Percentiles rank a stretch among this genome's conserved stretches.
Evolutionary conservation across 2,113 vertebrate species (phyloP).

Genomic region (Dicaeum eximium): DNA sequence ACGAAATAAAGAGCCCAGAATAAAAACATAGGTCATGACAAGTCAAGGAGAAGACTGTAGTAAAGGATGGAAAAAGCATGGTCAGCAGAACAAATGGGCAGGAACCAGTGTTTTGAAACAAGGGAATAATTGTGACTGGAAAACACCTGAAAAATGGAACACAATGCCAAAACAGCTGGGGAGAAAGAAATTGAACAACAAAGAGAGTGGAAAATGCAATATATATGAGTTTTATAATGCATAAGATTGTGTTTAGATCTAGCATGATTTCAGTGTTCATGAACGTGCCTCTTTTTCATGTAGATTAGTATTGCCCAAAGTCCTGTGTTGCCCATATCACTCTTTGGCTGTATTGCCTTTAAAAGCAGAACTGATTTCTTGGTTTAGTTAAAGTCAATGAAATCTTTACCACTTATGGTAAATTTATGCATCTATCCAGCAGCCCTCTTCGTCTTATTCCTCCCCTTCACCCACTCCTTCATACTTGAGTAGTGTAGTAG

Average conservation of each 20-base stretch:
- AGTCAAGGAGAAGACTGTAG: background rate
- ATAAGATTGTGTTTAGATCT: background rate
- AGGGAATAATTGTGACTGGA: background rate
- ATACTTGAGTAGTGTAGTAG: background rate
- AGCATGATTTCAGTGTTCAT: background rate
- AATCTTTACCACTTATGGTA: conserved; percentile 38
- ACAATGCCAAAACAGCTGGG: background rate
- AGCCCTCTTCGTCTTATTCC: background rate
- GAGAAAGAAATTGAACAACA: background rate
- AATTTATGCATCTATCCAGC: background rate
- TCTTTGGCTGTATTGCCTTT: background rate
- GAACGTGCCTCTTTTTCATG: background rate
- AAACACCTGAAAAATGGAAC: conserved; percentile 27
- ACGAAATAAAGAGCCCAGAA: background rate
- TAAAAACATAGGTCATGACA: background rate
- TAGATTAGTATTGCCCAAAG: background rate
- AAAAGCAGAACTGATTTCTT: conserved; percentile 4
- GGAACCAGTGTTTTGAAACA: conserved; percentile 4
- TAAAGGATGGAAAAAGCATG: background rate
- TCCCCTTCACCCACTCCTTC: background rate
- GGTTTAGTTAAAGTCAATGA: background rate
- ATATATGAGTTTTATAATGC: background rate
- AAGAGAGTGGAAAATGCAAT: background rate
- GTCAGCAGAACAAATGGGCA: background rate
- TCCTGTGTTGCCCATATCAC: background rate